A percentile compares a stretch with the other conserved stretches of the same genome.
These are phyloP conservation scores for Drosophila mercatorum DNA, from an alignment of 2,888 invertebrate genomes.

Conservation along the genomic window DNA sequence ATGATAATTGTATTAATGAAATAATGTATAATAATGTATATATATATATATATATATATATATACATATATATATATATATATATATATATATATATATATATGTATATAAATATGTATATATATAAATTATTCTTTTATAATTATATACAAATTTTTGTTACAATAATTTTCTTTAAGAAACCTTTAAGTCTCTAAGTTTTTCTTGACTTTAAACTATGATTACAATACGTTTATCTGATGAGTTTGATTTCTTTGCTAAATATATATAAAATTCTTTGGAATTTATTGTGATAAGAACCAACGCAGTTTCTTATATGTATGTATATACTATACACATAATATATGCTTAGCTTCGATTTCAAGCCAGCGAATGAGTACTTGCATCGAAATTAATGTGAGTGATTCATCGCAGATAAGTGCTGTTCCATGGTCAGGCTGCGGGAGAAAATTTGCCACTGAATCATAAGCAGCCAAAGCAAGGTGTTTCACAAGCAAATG, in stretches of 20 bases:
- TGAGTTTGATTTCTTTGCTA: neutral
- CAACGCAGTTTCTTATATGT: neutral
- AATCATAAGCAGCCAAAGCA: constrained; percentile 23
- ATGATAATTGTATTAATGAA: neutral
- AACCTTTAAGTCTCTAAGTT: neutral
- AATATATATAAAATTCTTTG: neutral
- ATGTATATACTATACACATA: neutral
- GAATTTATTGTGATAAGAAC: constrained; percentile 2
- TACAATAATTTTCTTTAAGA: too few relatives aligned
- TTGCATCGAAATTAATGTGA: too few relatives aligned
- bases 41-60: too few relatives aligned
- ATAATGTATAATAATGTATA: neutral
- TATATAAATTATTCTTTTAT: too few relatives aligned
- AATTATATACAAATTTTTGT: too few relatives aligned
- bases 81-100: too few relatives aligned
- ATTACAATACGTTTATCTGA: neutral
- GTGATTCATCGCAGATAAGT: constrained; percentile 46
- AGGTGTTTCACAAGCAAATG: constrained; percentile 43
- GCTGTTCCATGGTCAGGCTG: neutral
- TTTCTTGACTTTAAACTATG: neutral
- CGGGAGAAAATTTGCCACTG: constrained; percentile 11
- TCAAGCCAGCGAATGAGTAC: neutral
- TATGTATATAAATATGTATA: too few relatives aligned
- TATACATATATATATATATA: too few relatives aligned
- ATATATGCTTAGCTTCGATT: neutral